Evolutionary conservation across 2,888 invertebrate species (phyloP), one percentile per base, ranked within the genome.

Genomic region (Yponomeuta sedellus): DNA sequence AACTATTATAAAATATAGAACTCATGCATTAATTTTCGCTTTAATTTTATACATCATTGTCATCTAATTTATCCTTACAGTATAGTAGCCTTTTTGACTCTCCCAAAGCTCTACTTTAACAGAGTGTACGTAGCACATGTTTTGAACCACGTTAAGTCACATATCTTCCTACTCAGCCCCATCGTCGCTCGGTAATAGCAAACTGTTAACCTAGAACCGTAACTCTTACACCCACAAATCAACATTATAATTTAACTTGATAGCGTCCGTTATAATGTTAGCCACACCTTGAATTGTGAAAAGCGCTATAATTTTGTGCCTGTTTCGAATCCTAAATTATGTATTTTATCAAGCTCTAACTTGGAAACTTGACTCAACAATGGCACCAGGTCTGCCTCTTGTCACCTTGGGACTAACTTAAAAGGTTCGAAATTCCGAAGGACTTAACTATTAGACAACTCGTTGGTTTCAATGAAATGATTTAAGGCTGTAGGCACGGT

Each of bases 251-350:
- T 52, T 52, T 12, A 52, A 52, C 44, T 52, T 52, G 44, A 52
- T 52, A 52, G 44, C 16, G 44, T 52, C 44, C 44, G 16, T 52
- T 52, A 52, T 52, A 52, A 52, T 52, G 44, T 52, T 16, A 52
- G 44, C 16, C 44, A 52, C 44, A 16, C 44, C 44, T 52, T 52
- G 44, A 52, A 16, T 16, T 52, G 44, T 52, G 44, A 52, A 52
- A 52, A 16, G 44, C 16, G 4, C 44, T 16, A 52, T 52, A 52
- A 52, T 52, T 52, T 52, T 52, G 44, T 52, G 16, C 44, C 44
- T 16, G 44, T 52, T 52, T 52, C 44, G 44, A 52, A 52, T 52
- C 44, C 44, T 52, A 52, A 52, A 52, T 52, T 52, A 52, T 52
- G 44, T 52, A 52, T 52, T 52, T 52, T 52, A 16, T 16, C 16